A percentile compares a stretch with the other conserved stretches of the same genome.
Conservation (phyloP, 2,888 invertebrate species). For the Craniophora ligustri region DNA sequence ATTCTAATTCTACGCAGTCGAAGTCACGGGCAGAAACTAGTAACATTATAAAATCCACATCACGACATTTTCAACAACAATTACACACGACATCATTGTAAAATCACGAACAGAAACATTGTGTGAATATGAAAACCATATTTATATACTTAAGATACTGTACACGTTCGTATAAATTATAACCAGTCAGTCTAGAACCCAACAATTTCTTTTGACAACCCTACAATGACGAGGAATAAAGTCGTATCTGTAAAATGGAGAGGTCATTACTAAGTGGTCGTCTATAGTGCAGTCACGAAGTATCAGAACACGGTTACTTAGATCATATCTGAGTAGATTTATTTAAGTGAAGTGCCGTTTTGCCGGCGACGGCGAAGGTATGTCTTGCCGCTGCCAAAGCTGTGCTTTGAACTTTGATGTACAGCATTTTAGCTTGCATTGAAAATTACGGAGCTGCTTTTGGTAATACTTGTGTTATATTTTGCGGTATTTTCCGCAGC, state of each 20-base stretch:
- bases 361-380: slow-evolving; percentile 43
- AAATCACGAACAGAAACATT: slow-evolving; percentile 51
- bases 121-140: slow-evolving; percentile 55
- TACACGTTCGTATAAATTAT: slow-evolving; percentile 38
- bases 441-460: slow-evolving; percentile 12
- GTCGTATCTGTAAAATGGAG: slow-evolving; percentile 4
- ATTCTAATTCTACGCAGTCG: no score
- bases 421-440: slow-evolving; percentile 17
- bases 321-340: slow-evolving; percentile 64
- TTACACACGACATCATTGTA: slow-evolving; percentile 59
- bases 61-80: slow-evolving; percentile 59
- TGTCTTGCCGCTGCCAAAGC: slow-evolving; percentile 41
- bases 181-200: slow-evolving; percentile 20
- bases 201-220: slow-evolving; percentile 1
- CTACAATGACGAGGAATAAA: slow-evolving; percentile 12
- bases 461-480: slow-evolving; percentile 12
- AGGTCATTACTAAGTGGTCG: slow-evolving; percentile 41
- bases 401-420: slow-evolving; percentile 46
- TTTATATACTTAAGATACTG: slow-evolving; percentile 42
- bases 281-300: slow-evolving; percentile 51
- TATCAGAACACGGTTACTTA: slow-evolving; percentile 56
- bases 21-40: no score
- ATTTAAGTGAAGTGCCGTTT: slow-evolving; percentile 59
- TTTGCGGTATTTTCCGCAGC: slow-evolving; percentile 18
- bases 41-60: slow-evolving; percentile 37